A percentile compares a stretch with the other conserved stretches of the same genome.
These are phyloP conservation scores for Mythimna loreyi DNA, from an alignment of 2,888 invertebrate genomes.

Conservation along the genomic window DNA sequence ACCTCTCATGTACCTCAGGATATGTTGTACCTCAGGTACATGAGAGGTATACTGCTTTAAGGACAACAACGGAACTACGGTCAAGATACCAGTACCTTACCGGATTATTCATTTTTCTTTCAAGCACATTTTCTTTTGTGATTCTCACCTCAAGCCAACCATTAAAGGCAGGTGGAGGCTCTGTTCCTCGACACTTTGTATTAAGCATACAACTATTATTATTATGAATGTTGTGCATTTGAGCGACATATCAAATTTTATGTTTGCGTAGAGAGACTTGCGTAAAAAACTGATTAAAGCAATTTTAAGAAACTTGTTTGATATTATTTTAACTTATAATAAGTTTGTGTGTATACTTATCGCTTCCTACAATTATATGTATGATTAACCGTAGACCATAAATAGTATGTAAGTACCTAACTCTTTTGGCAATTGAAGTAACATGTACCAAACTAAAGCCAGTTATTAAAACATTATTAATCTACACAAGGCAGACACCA, in stretches of 20 bases:
- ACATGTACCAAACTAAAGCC: background rate
- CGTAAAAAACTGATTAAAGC: constrained; percentile 23
- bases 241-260: background rate
- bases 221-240: background rate
- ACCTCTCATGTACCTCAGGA: no score
- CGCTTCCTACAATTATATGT: background rate
- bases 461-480: background rate
- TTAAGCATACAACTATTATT: no score
- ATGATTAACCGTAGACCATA: background rate
- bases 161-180: no score
- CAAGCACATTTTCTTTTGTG: no score
- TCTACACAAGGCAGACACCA: constrained; percentile 3
- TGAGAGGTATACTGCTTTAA: no score
- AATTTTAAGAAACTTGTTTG: constrained; percentile 12
- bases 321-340: no score
- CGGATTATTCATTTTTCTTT: no score
- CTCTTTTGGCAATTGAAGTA: background rate
- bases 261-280: background rate
- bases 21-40: no score
- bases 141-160: no score
- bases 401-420: background rate
- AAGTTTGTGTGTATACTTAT: background rate
- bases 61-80: no score
- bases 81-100: no score
- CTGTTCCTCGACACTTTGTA: no score